These are phyloP conservation scores for Palythoa heliodiscus DNA, from an alignment of 92 coral and sea anemone species.

Conservation along the genomic window DNA sequence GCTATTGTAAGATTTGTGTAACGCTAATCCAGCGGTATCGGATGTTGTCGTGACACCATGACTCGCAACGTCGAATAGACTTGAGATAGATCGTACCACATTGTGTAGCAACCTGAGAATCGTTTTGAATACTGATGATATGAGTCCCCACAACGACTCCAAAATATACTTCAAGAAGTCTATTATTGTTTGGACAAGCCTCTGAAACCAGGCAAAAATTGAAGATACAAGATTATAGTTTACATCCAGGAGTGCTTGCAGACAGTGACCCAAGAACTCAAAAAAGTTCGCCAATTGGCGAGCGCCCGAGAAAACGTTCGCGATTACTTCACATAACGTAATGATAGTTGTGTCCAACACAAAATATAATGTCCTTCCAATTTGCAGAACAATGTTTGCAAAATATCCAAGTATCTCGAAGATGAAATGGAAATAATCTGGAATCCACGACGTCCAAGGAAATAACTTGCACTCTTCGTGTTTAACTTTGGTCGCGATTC, in stretches of 20 bases:
- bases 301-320: constrained; percentile 60
- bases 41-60: constrained; percentile 46
- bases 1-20: constrained; percentile 60
- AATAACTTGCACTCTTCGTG: constrained; percentile 59
- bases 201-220: constrained; percentile 42
- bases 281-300: constrained; percentile 70
- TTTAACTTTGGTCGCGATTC: background rate
- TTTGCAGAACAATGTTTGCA: constrained; percentile 57
- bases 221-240: constrained; percentile 87
- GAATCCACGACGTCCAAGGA: constrained; percentile 46
- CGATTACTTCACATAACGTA: constrained; percentile 57
- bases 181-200: constrained; percentile 25
- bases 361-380: constrained; percentile 55
- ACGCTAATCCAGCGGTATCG: constrained; percentile 52
- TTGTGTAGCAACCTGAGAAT: constrained; percentile 49
- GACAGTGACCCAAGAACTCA: constrained; percentile 78
- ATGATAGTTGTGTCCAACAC: constrained; percentile 60
- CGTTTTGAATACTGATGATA: constrained; percentile 51
- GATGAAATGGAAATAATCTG: constrained; percentile 54
- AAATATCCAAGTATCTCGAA: constrained; percentile 56
- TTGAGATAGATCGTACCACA: constrained; percentile 53
- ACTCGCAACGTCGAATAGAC: constrained; percentile 53
- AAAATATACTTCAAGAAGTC: constrained; percentile 44
- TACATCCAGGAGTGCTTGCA: constrained; percentile 73
- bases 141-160: constrained; percentile 33